Conservation (phyloP, 1,140 invertebrate species). For the Melipona quadrifasciata region DNA sequence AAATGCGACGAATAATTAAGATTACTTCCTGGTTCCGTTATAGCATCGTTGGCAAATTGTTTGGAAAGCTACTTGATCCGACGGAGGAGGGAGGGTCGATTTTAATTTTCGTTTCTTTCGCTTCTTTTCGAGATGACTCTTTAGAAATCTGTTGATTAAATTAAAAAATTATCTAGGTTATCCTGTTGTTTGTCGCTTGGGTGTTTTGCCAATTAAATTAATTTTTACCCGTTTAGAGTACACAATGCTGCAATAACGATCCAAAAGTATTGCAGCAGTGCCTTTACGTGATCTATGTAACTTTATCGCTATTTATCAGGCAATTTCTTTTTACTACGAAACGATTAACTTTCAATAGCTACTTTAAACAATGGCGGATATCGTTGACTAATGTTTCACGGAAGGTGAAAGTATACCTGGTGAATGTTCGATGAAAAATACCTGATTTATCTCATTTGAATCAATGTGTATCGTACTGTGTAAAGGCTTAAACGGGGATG, state of each 20-base stretch:
- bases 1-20: conserved; percentile 50
- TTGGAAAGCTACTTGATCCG: not conserved
- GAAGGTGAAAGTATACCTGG: not conserved
- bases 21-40: conserved; percentile 23
- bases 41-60: not conserved
- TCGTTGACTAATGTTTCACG: not conserved
- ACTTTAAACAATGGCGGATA: not conserved
- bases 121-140: not conserved
- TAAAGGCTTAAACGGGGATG: not conserved
- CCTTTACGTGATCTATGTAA: too few species aligned
- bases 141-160: not conserved
- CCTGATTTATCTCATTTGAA: not conserved
- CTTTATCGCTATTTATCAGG: too few species aligned
- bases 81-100: not conserved
- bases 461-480: not conserved
- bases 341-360: not conserved
- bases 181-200: too few species aligned
- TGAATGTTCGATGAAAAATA: not conserved
- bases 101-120: not conserved
- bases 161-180: not conserved
- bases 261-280: too few species aligned
- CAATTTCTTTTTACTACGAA: too few species aligned
- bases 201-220: too few species aligned
- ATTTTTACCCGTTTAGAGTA: too few species aligned
- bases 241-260: too few species aligned